Base-by-base conservation (phyloP, 2,113 vertebrate species). In the Maccullochella peelii region DNA sequence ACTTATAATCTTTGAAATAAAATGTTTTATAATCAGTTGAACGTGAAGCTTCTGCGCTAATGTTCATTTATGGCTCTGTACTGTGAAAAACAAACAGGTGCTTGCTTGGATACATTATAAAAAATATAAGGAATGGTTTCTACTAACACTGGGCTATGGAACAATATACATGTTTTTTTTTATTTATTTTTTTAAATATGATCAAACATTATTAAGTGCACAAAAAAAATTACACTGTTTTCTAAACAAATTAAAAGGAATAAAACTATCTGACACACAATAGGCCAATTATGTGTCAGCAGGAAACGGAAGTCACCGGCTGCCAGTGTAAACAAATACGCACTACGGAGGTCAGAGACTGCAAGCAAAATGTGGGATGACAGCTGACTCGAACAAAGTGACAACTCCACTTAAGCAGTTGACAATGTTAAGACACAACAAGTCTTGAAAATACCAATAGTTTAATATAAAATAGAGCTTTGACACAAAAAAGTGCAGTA, bases 251-350 rank as follows among this genome's bases (percentile, higher is more conserved):
- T 42, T 42, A 20, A 65, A 4, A 3, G 16, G 10, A 5, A 18
- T 11, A 25, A n/a, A 62, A 18, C 20, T 54, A 67, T 55, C 36
- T 27, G 36, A 9, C 16, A 30, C 25, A 42, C 25, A 42, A 49
- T 1, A 49, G 49, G 61, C 44, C 27, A 83, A 55, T 77, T 55
- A 47, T 8, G 15, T 25, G 57, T 18, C 66, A 67, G 62, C 70
- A 63, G 73, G 57, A 71, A 70, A 44, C 2, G 9, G 44, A 70
- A 38, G 66, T 63, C 40, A 27, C 25, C 10, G 12, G 8, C 47
- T 18, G 23, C 36, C 23, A 58, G 33, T 36, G 66, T 40, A 50
- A 72, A 57, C 38, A 77, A 77, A 58, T 23, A 16, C 27, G 49
- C 1, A 21, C 1, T n/a, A 9, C 12, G 33, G 30, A 68, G 50